These are phyloP conservation scores for Lineus longissimus DNA, from an alignment of 1,140 invertebrate genomes.

Conservation along the genomic window DNA sequence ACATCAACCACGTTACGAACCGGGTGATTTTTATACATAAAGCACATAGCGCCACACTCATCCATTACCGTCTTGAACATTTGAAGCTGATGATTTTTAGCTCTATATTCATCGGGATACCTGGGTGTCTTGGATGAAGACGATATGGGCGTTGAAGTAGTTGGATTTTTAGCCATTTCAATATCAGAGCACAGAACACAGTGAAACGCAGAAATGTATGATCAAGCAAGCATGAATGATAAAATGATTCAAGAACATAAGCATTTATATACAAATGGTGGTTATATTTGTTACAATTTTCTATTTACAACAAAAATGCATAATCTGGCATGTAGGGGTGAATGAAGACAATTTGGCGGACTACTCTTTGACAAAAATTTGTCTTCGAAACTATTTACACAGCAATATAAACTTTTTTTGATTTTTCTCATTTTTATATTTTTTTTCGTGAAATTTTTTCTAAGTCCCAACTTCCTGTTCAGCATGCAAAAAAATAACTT, in stretches of 20 bases:
- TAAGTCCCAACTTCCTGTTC: no score
- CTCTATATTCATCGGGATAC: not conserved
- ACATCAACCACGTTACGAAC: not conserved
- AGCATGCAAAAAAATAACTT: no score
- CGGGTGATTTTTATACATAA: not conserved
- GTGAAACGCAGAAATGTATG: not conserved
- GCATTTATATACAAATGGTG: no score
- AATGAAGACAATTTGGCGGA: not conserved
- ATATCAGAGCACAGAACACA: not conserved
- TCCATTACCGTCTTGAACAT: not conserved
- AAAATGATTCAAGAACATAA: not conserved
- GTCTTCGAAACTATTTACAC: no score
- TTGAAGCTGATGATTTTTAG: not conserved
- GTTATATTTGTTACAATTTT: not conserved
- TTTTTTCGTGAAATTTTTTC: no score
- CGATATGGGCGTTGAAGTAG: not conserved
- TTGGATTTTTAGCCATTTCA: not conserved
- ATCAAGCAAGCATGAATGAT: not conserved
- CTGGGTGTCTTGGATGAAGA: not conserved
- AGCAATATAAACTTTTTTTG: no score
- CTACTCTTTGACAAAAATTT: no score
- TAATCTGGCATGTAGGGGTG: not conserved
- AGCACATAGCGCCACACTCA: not conserved
- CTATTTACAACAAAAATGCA: slow-evolving; percentile 1
- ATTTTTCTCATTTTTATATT: no score